These are phyloP conservation scores for Notolabrus celidotus DNA, from an alignment of 2,797 vertebrate genomes.

Conservation along the genomic window DNA sequence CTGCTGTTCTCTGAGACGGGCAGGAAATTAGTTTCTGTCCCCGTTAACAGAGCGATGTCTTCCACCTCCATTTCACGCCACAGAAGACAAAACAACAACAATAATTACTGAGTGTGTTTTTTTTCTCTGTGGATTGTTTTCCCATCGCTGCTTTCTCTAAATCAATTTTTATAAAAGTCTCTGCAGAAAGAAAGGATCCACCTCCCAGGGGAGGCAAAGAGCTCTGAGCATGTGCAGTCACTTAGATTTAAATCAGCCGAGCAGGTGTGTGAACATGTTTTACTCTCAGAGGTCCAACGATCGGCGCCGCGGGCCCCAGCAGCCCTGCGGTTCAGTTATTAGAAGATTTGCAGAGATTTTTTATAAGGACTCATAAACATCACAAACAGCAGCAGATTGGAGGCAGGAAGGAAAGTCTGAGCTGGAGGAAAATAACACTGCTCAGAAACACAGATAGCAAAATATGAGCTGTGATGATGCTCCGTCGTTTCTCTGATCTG, in stretches of 20 bases:
- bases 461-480: too few species aligned
- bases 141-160: constrained; percentile 2
- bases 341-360: too few species aligned
- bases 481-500: too few species aligned
- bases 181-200: background rate
- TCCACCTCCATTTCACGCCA: constrained; percentile 24
- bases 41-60: constrained; percentile 1
- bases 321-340: background rate
- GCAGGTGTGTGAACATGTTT: background rate
- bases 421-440: too few species aligned
- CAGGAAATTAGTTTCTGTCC: constrained; percentile 13
- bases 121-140: constrained; percentile 9
- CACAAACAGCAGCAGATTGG: too few species aligned
- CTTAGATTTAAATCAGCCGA: background rate
- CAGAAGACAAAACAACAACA: constrained; percentile 25
- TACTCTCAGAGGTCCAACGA: background rate
- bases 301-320: background rate
- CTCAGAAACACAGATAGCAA: too few species aligned
- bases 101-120: constrained; percentile 4
- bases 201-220: background rate
- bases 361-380: too few species aligned
- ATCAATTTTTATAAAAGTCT: background rate
- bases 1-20: background rate
- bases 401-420: too few species aligned
- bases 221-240: background rate